Evolutionary conservation across 2,888 invertebrate genomes (phyloP), one percentile per base, ranked within the genome.

Genomic region (Idaea dimidiata): DNA sequence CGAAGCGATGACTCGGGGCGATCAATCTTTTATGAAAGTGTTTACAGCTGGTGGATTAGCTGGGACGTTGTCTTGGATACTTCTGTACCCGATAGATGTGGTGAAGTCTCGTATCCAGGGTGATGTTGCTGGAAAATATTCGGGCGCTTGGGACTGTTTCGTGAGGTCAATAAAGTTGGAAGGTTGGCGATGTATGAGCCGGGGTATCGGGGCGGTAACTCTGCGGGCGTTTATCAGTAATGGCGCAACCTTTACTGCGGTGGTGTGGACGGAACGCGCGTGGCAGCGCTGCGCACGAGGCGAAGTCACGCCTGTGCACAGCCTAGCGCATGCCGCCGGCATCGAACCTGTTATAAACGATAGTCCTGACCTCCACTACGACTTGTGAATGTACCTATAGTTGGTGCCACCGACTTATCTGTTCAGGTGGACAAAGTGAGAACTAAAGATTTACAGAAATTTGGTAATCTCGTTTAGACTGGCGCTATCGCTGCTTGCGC

Each of bases 211-310:
- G 17, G 96, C 97, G 0, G 96, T 98, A 0, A 86, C 97, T 55
- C 79, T 97, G 58, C 94, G 99, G 57, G 98, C 99, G 0, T 98
- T 99, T 85, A 97, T 98, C 0, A 96, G 97, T 67, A 99, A 99
- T 83, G 99, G 98, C 0, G 97, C 97, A 5, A 97, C 97, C 65
- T 98, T 99, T 83, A 94, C 97, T 43, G 97, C 97, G 0, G 97
- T 98, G 61, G 95, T 95, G 24, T 96, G 96, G 95, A 94, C 95
- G 1, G 94, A 97, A 83, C 91, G 95, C 60, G 78, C 94, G 14
- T 91, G 91, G 91, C 87, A 86, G 65, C 71, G 74, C 54, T 78
- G 80, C 62, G 43, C 43, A 14, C 14, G 14, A 7, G 43, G 8
- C 43, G 43, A 43, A 10, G 80, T 87, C 31, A 78, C 83, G 0